Conservation (phyloP, 2,888 invertebrate species). For the Temnothorax unifasciatus region DNA sequence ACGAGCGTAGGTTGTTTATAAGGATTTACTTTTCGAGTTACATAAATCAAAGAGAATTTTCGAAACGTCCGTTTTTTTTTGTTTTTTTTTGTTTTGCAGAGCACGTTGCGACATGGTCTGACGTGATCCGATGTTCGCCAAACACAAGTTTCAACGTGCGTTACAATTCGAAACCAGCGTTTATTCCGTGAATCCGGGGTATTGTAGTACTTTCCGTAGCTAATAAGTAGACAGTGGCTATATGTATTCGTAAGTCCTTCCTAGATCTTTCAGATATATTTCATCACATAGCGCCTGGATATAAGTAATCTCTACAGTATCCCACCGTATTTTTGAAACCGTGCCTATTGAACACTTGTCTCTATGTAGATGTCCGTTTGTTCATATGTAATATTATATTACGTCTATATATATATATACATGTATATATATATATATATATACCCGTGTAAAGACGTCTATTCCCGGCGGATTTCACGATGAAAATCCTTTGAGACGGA, state of each 20-base stretch:
- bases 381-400: background rate
- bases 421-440: background rate
- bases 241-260: conserved; percentile 24
- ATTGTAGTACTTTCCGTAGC: conserved; percentile 44
- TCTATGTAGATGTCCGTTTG: conserved; percentile 37
- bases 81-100: background rate
- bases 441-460: background rate
- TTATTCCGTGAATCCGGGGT: conserved; percentile 38
- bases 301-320: conserved; percentile 35
- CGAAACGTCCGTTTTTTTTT: background rate
- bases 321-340: conserved; percentile 29
- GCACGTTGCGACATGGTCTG: background rate
- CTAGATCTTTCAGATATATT: conserved; percentile 30
- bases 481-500: conserved; percentile 29
- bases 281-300: conserved; percentile 26
- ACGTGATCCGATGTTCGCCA: background rate
- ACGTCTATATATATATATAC: background rate
- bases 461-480: conserved; percentile 1
- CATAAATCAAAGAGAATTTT: background rate
- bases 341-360: conserved; percentile 34
- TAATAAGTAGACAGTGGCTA: conserved; percentile 35
- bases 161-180: conserved; percentile 11
- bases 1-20: background rate
- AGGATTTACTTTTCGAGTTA: background rate
- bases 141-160: background rate